These are phyloP conservation scores for Tachina grossa DNA, from an alignment of 2,888 invertebrate species.

Conservation along the genomic window DNA sequence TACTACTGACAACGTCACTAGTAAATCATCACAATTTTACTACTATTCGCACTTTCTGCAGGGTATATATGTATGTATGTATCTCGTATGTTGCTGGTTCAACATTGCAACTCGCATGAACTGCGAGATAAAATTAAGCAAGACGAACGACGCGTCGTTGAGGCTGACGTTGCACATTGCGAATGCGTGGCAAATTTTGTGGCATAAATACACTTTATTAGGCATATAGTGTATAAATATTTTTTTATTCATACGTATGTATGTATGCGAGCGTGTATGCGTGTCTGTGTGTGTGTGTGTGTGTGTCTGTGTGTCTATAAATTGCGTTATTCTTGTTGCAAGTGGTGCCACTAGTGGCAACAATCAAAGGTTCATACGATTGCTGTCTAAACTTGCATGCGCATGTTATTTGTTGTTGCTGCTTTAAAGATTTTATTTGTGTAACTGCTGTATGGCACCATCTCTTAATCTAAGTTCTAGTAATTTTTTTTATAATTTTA, in stretches of 20 bases:
- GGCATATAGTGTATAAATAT: constrained; percentile 52
- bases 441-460: constrained; percentile 9
- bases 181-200: constrained; percentile 67
- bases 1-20: too few species aligned
- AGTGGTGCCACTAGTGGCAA: constrained; percentile 50
- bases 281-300: neutral
- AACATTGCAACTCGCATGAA: constrained; percentile 12
- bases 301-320: neutral
- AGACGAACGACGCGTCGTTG: constrained; percentile 1
- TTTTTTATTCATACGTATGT: neutral
- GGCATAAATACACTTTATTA: constrained; percentile 68
- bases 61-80: too few species aligned
- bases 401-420: neutral
- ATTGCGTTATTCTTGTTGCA: constrained; percentile 12
- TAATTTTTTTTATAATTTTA: constrained; percentile 4
- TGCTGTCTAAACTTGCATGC: constrained; percentile 3
- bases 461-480: constrained; percentile 27
- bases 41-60: too few species aligned
- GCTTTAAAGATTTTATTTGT: constrained; percentile 5
- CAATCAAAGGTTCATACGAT: constrained; percentile 33
- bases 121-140: constrained; percentile 29
- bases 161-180: constrained; percentile 45
- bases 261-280: too few species aligned
- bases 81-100: neutral
- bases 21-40: too few species aligned